These are phyloP conservation scores for Plotosus lineatus DNA, from an alignment of 2,113 vertebrate species.

Conservation along the genomic window DNA sequence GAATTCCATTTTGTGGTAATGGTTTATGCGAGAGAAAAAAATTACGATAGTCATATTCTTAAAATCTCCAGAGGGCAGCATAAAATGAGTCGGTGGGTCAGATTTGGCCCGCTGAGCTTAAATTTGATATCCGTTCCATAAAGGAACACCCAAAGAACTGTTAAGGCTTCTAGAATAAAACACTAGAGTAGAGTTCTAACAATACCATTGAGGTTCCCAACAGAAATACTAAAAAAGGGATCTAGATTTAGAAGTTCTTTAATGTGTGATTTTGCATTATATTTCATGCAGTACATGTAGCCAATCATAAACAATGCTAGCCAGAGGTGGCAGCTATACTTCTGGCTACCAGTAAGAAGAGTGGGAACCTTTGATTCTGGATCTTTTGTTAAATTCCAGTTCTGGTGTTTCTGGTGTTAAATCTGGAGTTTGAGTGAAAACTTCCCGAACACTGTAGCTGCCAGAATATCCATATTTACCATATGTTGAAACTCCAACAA, in stretches of 20 bases:
- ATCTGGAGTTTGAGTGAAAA: neutral
- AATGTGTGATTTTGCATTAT: neutral
- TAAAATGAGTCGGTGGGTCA: too few species aligned
- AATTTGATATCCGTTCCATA: too few species aligned
- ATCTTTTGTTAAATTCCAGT: neutral
- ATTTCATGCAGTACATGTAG: neutral
- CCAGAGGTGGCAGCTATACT: neutral
- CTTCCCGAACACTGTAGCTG: neutral
- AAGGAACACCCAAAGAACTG: neutral
- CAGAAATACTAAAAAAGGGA: neutral
- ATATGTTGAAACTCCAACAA: neutral
- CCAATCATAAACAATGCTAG: neutral
- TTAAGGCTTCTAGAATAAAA: neutral
- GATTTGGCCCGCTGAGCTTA: too few species aligned
- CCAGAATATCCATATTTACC: conserved; percentile 6
- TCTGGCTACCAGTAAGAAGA: neutral
- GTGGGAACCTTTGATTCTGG: neutral
- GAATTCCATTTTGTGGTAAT: too few species aligned
- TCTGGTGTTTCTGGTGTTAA: too few species aligned
- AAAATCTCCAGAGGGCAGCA: too few species aligned
- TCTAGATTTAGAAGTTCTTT: neutral
- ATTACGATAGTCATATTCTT: too few species aligned
- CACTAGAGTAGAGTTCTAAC: neutral
- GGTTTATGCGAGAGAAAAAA: too few species aligned
- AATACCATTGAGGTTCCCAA: neutral